Base-by-base conservation (phyloP, 2,113 vertebrate genomes). In the Otus sunia region DNA sequence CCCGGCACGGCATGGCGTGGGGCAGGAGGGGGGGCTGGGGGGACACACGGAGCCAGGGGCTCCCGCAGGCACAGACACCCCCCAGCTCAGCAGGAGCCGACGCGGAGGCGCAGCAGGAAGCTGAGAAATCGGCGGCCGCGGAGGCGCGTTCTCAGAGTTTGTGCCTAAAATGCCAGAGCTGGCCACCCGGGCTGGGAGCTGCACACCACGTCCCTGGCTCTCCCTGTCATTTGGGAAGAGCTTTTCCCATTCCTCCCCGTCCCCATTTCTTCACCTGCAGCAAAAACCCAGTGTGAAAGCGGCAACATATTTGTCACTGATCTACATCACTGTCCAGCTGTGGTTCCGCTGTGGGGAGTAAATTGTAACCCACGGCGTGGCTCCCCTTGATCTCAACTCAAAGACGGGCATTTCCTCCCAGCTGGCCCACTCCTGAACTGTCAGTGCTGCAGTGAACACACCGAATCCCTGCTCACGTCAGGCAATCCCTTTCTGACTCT, bases 11-110 rank as follows among this genome's bases (percentile, higher is more conserved):
- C 27, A 6, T 11, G 39, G 39, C 39, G 39, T 41, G 39, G 39
- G 39, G n/a, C 3, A 22, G 41, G 53, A 52, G 22, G 21, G 34
- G 22, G 21, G 34, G 43, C n/a, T 4, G 15, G 6, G 45, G 41
- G 15, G 2, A 11, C 0, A 1, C 0, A 0, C 36, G 22, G 15
- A 43, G 15, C 1, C 0, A 58, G 9, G 17, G 36, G 45, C 59
- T 73, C 50, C 41, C 10, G 9, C 32, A 13, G 29, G 43, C 37
- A 85, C 16, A 37, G 64, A 45, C 43, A 45, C 6, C 43, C 43
- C 17, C 43, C 43, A 45, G 15, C 52, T 72, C 73, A 59, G 30
- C 8, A 7, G 1, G 2, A 87, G 68, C n/a, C 2, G 0, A 14
- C 0, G 0, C 0, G 2, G 32, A 6, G 59, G 12, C 0, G 1